Percentiles rank a stretch among this genome's conserved stretches.
Evolutionary conservation across 2,797 vertebrate genomes (phyloP).

Genomic region (Merluccius polli): DNA sequence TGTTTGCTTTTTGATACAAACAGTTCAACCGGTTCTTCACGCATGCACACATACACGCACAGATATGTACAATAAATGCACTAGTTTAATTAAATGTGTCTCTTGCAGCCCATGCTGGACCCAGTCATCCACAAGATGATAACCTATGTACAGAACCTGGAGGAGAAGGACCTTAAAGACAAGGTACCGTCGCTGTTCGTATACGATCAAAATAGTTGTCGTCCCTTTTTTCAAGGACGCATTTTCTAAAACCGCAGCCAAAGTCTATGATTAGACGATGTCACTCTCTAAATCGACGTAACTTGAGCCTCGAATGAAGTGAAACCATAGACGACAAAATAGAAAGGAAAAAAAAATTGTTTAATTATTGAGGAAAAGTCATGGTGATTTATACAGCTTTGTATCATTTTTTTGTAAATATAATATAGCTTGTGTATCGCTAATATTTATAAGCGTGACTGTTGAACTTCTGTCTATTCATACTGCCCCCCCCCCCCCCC

Average conservation of each 20-base stretch:
- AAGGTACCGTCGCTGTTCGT: conserved; percentile 76
- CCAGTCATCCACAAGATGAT: conserved; percentile 98
- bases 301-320: neutral
- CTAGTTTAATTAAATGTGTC: neutral
- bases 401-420: no score
- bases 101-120: conserved; percentile 91
- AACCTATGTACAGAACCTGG: conserved; percentile 94
- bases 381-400: no score
- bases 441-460: neutral
- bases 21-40: neutral
- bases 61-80: neutral
- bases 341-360: neutral
- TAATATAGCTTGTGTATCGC: no score
- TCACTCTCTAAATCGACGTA: neutral
- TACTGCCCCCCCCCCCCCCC: no score
- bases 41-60: neutral
- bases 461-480: neutral
- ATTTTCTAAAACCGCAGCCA: no score
- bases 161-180: conserved; percentile 98
- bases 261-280: no score
- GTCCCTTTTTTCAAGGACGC: no score
- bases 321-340: neutral
- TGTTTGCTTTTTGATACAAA: neutral
- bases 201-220: neutral
- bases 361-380: neutral